These are phyloP conservation scores for Brachypterus glaber DNA, from an alignment of 2,888 invertebrate genomes.

Conservation along the genomic window DNA sequence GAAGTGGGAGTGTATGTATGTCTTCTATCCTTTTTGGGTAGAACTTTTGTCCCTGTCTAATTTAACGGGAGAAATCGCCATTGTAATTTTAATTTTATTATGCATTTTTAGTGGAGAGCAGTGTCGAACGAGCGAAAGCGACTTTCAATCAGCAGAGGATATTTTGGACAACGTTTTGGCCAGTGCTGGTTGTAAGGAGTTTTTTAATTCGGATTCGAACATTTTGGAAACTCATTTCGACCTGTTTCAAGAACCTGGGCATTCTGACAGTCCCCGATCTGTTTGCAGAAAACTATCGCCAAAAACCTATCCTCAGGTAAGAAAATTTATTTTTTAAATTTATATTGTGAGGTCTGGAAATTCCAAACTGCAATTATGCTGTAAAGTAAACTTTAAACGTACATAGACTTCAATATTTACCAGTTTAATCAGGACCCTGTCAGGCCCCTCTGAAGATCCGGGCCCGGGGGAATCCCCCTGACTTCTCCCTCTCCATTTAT, in stretches of 20 bases:
- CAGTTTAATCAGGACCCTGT: no score
- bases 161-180: constrained; percentile 39
- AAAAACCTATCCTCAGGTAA: constrained; percentile 23
- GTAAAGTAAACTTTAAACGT: no score
- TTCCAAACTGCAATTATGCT: constrained; percentile 4
- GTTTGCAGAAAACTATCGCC: constrained; percentile 18
- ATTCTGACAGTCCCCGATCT: constrained; percentile 18
- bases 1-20: no score
- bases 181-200: constrained; percentile 38
- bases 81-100: no score
- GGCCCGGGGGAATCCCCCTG: no score
- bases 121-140: constrained; percentile 31
- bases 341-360: constrained; percentile 7
- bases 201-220: constrained; percentile 34
- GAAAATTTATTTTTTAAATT: background rate
- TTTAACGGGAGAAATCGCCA: no score
- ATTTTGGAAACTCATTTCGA: constrained; percentile 39
- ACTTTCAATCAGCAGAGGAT: constrained; percentile 49
- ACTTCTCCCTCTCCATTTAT: no score
- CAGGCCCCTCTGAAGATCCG: no score
- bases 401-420: no score
- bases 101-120: constrained; percentile 1
- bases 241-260: constrained; percentile 24
- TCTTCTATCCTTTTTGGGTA: no score
- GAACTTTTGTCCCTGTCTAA: no score